Base-by-base conservation (phyloP, 2,888 invertebrate genomes). In the Ophioninae sp. region DNA sequence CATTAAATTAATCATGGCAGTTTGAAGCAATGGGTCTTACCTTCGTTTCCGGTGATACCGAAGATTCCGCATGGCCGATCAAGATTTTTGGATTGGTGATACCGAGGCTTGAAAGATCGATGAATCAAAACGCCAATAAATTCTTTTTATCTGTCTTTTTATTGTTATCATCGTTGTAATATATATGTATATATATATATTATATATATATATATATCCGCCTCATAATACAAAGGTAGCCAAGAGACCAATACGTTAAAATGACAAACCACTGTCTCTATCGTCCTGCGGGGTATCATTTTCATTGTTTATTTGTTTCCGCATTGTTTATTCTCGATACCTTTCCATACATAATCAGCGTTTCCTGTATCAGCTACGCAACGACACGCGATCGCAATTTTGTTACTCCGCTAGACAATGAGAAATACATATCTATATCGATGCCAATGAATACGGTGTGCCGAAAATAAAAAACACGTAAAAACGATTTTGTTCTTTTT, bases 71-170 rank as follows among this genome's bases (percentile, higher is more conserved):
- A 78, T 69, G 44, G 44, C 44, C 67, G 37, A 59, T 56, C 41
- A 68, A 61, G 71, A 85, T 80, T 44, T 44, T 10, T 44, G 44
- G 44, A 13, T 13, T 44, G 44, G 44, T 44, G 3, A 44, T 2
- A 2, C 10, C 44, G 44, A 44, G 13, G 13, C 44, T 13, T 13
- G 44, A 44, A 44, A 44, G 13, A 44, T 44, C 13, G 44, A 44
- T 44, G 13, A 44, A 44, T 44, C 13, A 5, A 61, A 20, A 61
- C 8, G n/a, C 17, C 51, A 22, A 17, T 0, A 37, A n/a, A n/a
- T n/a, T n/a, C n/a, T n/a, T n/a, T 87, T 88, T 88, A 83, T 87
- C 86, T 87, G 84, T 86, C 86, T 89, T 89, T 88, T 88, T 90
- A 86, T 81, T 87, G 87, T 88, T 88, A 87, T 87, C 89, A 89